Evolutionary conservation across 2,797 vertebrate species (phyloP).

Genomic region (Rhinoraja longicauda): DNA sequence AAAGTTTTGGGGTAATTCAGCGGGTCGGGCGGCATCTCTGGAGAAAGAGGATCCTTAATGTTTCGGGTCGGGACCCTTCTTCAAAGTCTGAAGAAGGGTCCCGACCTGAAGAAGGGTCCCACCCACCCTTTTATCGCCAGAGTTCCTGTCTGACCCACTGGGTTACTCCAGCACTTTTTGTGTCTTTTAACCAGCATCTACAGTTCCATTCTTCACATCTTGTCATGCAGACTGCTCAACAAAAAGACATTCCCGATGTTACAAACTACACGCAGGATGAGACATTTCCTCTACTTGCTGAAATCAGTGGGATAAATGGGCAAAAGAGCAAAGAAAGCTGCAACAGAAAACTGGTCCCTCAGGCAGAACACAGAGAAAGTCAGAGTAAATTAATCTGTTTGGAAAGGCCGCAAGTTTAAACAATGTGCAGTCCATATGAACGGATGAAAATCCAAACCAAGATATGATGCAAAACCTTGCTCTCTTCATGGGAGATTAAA

Average conservation of each 20-base stretch:
- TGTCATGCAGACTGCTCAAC: neutral
- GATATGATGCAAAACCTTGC: neutral
- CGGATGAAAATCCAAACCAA: conserved; percentile 12
- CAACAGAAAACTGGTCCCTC: neutral
- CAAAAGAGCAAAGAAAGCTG: neutral
- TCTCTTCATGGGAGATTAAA: neutral
- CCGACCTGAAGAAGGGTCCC: too few species aligned
- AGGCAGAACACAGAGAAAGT: neutral
- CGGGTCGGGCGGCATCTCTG: too few species aligned
- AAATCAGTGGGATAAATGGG: neutral
- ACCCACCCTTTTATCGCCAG: too few species aligned
- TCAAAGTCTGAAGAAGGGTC: too few species aligned
- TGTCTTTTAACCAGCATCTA: too few species aligned
- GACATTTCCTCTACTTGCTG: neutral
- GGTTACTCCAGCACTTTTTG: too few species aligned
- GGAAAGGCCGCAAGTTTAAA: neutral
- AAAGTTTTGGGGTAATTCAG: too few species aligned
- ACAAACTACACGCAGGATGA: neutral
- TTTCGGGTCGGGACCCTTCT: too few species aligned
- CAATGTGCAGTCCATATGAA: neutral
- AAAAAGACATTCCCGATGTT: neutral
- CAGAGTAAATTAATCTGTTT: neutral
- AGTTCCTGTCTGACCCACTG: too few species aligned
- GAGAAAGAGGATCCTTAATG: too few species aligned
- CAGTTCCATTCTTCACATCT: neutral